Evolutionary conservation across 2,797 vertebrate genomes (phyloP), one percentile per base, ranked within the genome.

Genomic region (Hydrocynus forskahlii): DNA sequence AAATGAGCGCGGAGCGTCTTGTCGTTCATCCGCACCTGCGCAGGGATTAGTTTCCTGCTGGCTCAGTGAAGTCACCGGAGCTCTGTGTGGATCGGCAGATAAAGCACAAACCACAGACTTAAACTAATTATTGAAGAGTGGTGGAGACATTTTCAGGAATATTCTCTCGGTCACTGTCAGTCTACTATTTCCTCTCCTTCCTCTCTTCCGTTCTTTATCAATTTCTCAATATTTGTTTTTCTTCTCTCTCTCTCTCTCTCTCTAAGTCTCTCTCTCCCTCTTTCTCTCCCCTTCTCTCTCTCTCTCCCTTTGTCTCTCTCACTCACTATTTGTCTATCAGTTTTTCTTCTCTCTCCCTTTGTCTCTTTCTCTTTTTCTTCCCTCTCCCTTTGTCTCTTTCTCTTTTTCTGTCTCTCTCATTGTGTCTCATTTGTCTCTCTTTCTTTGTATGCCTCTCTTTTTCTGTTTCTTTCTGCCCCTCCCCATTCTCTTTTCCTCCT

Each of bases 1-100:
- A 40, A 13, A 38, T 64, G 25, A 19, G 35, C 16, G 17, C 19
- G 35, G 35, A 66, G 29, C 17, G 7, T 19, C 63, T 40, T 16
- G 35, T 66, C 17, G 5, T 16, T 38, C 63, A 40, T 35, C 29
- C 6, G 7, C 63, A 66, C 63, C 17, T 38, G 63, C 17, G 9
- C 16, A 8, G 35, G 63, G 35, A 66, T 40, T 40, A 19, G 63
- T n/a, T 38, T 9, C 35, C 63, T 21, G 5, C 16, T 40, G 35
- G 63, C 63, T 66, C 29, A 66, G 63, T 66, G 63, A 66, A 76
- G 84, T 84, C 63, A n/a, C 8, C 16, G 66, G 81, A 76, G 87
- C 10, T 78, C 62, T 68, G 29, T 67, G 45, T 69, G 52, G 68
- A 54, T 54, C 68, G 52, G 48, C 43, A 29, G 48, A 16, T 52